phyloP scores from a whole-genome alignment of 2,888 invertebrate species.

The Mongoloraphidia duomilia region DNA sequence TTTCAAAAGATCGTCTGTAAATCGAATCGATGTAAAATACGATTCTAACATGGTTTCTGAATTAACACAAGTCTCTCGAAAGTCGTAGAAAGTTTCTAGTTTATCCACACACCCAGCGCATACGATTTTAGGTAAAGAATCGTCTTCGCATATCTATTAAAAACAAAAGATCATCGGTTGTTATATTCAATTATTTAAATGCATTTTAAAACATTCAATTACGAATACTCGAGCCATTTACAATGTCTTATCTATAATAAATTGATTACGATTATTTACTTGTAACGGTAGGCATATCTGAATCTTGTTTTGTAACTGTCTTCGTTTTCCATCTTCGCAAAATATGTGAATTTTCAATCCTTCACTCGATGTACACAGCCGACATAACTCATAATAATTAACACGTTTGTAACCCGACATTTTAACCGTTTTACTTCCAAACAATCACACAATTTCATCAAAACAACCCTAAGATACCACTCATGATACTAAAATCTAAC shows the following conservation, averaged over 20 bases:
- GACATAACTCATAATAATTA: conserved; percentile 55
- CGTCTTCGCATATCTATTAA: conserved; percentile 47
- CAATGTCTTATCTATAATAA: too few relatives aligned
- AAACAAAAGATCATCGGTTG: conserved; percentile 2
- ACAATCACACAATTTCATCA: background rate
- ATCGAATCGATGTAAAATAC: conserved; percentile 44
- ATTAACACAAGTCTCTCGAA: conserved; percentile 46
- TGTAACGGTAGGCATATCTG: conserved; percentile 46
- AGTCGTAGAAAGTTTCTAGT: conserved; percentile 44
- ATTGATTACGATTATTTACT: conserved; percentile 26
- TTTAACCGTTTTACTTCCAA: conserved; percentile 7
- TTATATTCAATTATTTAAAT: background rate
- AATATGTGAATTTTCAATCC: conserved; percentile 51
- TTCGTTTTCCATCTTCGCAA: conserved; percentile 46
- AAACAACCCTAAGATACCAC: too few relatives aligned
- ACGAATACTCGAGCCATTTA: too few relatives aligned
- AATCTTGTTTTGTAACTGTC: conserved; percentile 49
- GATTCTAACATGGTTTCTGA: conserved; percentile 52
- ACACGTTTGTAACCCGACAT: conserved; percentile 57
- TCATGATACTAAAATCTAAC: too few relatives aligned
- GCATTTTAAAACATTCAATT: too few relatives aligned
- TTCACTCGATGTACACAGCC: conserved; percentile 51
- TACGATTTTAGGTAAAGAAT: conserved; percentile 53
- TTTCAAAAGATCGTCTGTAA: conserved; percentile 44
- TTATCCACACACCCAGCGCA: conserved; percentile 47